Evolutionary conservation across 2,113 vertebrate species (phyloP), one percentile per base, ranked within the genome.

Genomic region (Buteo buteo): DNA sequence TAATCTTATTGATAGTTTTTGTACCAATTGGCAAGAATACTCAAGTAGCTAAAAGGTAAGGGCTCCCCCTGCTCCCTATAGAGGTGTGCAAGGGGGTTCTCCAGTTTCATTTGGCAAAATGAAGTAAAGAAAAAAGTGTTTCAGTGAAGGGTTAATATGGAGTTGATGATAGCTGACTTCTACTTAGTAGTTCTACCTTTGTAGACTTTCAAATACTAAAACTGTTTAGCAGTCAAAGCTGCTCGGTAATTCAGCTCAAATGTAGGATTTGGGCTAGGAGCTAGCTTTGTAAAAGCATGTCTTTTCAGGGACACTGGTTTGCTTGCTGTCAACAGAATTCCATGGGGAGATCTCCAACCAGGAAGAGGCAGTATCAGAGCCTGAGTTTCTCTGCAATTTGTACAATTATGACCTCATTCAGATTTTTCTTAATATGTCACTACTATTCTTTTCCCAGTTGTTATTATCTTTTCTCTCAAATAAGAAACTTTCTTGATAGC

Each of bases 91-190:
- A 16, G 16, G 36, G 22, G 3, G 1, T 77, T 88, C 31, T 72
- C n/a, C 49, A 38, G 36, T 57, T 93, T 58, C 10, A 26, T 55
- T 67, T 71, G 0, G 0, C 31, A 57, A 65, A 83, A 61, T 4
- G 0, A 59, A 58, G 5, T 54, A 45, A 8, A 24, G 20, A 5
- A 8, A 19, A 5, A 16, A n/a, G 9, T 10, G 0, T 44, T 45
- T 45, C 2, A 7, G 13, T 86, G 29, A 73, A 58, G 22, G 29
- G 11, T 16, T 70, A 31, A 22, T 67, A 10, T 3, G 11, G 32
- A 54, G 29, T 31, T 86, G 34, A 34, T 84, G 40, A 9, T 31
- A 79, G 6, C 7, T 65, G 32, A 40, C 12, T 66, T 78, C 12
- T 77, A 3, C 12, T 70, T 10, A 9, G 24, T 82, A 86, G 45